Base-by-base conservation (phyloP, 2,113 vertebrate species). In the Atherinomorus stipes region DNA sequence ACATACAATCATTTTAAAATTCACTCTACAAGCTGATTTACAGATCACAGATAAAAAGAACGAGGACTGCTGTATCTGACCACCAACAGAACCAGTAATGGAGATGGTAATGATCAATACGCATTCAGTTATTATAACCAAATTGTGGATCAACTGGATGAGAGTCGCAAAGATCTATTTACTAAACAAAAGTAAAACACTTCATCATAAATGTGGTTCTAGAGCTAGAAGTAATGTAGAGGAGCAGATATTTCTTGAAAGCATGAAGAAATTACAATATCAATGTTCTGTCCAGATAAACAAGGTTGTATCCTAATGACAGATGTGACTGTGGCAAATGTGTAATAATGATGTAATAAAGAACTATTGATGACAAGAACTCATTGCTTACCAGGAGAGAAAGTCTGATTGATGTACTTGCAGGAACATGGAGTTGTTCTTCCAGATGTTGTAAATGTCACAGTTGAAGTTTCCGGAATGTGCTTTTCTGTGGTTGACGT, bases 391-490 rank as follows among this genome's bases (percentile, higher is more conserved):
- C 93, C 91, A 18, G 85, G 74, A 18, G 25, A 13, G 38, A 86
- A 91, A 7, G 0, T 7, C 0, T 75, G 4, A 56, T 56, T 23
- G 51, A 38, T 40, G 64, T 89, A 94, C 8, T 7, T 78, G 81
- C 93, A 94, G 25, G 47, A 51, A 74, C 93, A 93, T 9, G 12
- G 2, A 11, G 80, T 75, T 61, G 73, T 86, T 7, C 5, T 52
- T 4, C 21, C 11, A 16, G 26, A 10, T 34, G 62, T 34, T 44
- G 64, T 61, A 26, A 28, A 10, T 52, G 38, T 15, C n/a, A 23
- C 10, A 7, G 66, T 44, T 40, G 58, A 45, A 11, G 61, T 58
- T 12, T 2, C 28, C 34, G 65, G 50, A 19, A 16, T n/a, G 16
- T 19, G 18, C 2, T 31, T 16, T 31, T 25, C 7, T 54, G 13